Conservation (phyloP, 2,797 vertebrate genomes). For the Caiman crocodilus region DNA sequence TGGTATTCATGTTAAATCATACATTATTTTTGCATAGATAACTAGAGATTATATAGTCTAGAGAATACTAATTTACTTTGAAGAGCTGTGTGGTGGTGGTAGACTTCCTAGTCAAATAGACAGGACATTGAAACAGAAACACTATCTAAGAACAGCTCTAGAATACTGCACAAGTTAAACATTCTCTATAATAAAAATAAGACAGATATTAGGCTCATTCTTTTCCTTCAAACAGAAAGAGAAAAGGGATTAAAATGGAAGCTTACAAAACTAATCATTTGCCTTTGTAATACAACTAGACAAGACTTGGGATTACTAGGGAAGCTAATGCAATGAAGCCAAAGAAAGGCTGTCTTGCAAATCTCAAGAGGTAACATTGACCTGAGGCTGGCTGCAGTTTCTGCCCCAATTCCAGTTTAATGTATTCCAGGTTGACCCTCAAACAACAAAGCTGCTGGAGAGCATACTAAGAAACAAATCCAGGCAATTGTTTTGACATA, state of each 20-base stretch:
- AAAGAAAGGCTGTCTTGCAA: constrained; percentile 40
- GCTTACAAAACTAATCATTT: constrained; percentile 16
- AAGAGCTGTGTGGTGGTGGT: neutral
- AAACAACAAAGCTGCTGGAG: constrained; percentile 45
- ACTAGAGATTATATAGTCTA: neutral
- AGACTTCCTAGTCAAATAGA: neutral
- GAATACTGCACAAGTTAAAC: neutral
- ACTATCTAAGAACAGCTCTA: neutral
- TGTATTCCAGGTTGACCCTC: constrained; percentile 50
- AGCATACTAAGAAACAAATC: constrained; percentile 41
- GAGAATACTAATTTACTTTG: neutral
- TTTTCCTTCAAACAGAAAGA: constrained; percentile 15
- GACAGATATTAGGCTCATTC: neutral
- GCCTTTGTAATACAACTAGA: constrained; percentile 27
- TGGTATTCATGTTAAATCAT: neutral
- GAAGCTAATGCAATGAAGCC: constrained; percentile 25
- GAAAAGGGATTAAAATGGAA: constrained; percentile 14
- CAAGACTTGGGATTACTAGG: constrained; percentile 11
- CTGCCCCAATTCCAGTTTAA: constrained; percentile 68
- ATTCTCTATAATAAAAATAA: neutral
- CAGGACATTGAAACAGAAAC: neutral
- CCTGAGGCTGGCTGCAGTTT: constrained; percentile 55
- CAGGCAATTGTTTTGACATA: constrained; percentile 57
- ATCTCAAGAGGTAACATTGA: constrained; percentile 60
- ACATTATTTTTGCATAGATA: neutral